phyloP scores from a whole-genome alignment of 2,888 invertebrate species.

The Chloroclystis v-ata region DNA sequence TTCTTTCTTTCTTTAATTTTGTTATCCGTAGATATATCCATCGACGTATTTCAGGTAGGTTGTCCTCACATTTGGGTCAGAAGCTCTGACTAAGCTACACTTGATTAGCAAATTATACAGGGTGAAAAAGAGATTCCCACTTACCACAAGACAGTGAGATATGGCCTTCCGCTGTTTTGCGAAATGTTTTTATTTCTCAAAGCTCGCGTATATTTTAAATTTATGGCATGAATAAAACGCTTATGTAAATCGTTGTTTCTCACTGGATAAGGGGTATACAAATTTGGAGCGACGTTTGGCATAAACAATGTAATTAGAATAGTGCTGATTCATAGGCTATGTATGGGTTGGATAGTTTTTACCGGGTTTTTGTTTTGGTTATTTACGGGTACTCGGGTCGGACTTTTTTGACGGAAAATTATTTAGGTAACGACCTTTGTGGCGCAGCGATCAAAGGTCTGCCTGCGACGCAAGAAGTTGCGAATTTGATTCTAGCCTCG shows the following conservation, averaged over 20 bases:
- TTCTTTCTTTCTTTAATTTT: too few species aligned
- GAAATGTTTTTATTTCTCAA: slow-evolving; percentile 16
- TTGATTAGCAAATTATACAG: slow-evolving; percentile 15
- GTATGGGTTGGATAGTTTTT: too few species aligned
- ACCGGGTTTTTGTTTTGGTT: too few species aligned
- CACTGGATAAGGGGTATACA: slow-evolving; percentile 7
- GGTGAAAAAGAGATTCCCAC: slow-evolving; percentile 7
- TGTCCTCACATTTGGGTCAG: neutral
- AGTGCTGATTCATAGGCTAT: neutral
- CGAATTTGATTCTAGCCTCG: too few species aligned
- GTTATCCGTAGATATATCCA: too few species aligned
- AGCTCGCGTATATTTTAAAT: slow-evolving; percentile 9
- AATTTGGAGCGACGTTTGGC: slow-evolving; percentile 1
- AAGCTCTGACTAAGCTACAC: neutral
- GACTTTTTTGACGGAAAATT: too few species aligned
- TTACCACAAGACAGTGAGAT: slow-evolving; percentile 13
- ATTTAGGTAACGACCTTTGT: too few species aligned
- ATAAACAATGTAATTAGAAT: neutral
- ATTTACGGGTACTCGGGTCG: too few species aligned
- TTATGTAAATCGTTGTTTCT: slow-evolving; percentile 15
- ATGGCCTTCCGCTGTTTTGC: slow-evolving; percentile 11
- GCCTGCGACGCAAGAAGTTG: too few species aligned
- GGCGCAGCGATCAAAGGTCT: too few species aligned
- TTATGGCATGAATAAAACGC: slow-evolving; percentile 21
- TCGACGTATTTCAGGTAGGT: too few species aligned